Base-by-base conservation (phyloP, 30 jellyfish, hydroid and myxozoan species). In the Clytia hemisphaerica region DNA sequence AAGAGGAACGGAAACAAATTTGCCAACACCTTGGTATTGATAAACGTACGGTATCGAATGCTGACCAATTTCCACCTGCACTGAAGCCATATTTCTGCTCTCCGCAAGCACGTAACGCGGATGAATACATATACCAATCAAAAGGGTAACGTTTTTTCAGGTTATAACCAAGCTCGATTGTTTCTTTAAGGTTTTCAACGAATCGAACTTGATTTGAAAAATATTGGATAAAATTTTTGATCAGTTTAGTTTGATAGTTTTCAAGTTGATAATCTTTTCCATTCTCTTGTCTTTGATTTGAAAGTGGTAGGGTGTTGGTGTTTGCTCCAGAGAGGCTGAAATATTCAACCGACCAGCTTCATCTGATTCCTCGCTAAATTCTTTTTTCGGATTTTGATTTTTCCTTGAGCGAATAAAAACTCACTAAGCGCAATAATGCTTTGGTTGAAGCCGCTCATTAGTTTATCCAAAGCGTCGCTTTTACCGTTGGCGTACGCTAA, bases 401-500 rank as follows among this genome's bases (percentile, higher is more conserved):
- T 57, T 7, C 45, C 30, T 57, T 57, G 70, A 57, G 70, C 70
- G 25, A 57, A 31, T 28, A 57, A 33, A 31, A 57, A 57, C 9
- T 57, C 70, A 2, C 70, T 57, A 0, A 57, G 70, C 1, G 70
- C 25, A 22, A 33, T 31, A 5, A 26, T 45, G 16, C 31, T 36
- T 18, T 37, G 78, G 30, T 34, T 37, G 26, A 83, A 54, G 27
- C 73, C 78, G 10, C 62, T 92, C 25, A 47, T 71, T 6, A 75
- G 72, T 47, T 85, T 75, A 3, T 45, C 67, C 9, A 73, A 72
- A 29, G 92, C 74, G 16, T 4, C 37, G 19, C 12, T 6, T 1
- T 57, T 57, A 5, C 70, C 70, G 30, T 28, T 33, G 25, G 30
- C 30, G 70, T n/a, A 57, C 6, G 70, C 37, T 25, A 57, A 33